Evolutionary conservation across 2,113 vertebrate species (phyloP), one percentile per base, ranked within the genome.

Genomic region (Perccottus glenii): DNA sequence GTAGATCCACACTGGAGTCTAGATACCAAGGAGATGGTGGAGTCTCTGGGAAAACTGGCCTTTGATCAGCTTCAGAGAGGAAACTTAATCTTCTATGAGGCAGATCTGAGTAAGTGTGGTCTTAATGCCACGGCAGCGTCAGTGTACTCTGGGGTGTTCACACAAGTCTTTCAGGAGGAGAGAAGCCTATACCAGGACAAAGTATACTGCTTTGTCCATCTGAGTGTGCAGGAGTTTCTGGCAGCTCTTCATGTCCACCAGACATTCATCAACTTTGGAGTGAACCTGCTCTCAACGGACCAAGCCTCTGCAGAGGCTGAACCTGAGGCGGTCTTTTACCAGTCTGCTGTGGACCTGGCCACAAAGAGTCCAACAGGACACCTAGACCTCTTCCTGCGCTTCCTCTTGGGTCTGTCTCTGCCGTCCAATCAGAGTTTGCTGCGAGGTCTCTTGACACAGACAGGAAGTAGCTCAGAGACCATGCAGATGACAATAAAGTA

Each of bases 131-230:
- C n/a, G n/a, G 52, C 52, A 1, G 52, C 14, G 5, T 55, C 52
- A 12, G 35, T 12, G 32, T 55, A 55, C 33, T 55, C 52, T 9
- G 52, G 52, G 36, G 52, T 55, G 11, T 55, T 55, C 33, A 55
- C 52, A 0, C 52, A 55, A 4, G 52, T 55, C 33, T 55, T 55
- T 33, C 35, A 14, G 14, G 33, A 55, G 33, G 52, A 55, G 33
- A 32, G 32, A n/a, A 33, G 52, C 14, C 52, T 55, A 33, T 55
- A 55, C 52, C 33, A 36, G 33, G 33, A 55, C 33, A 55, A 55
- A 32, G 52, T 55, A 5, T 55, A 55, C 33, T 55, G 52, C 52
- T 55, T 55, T 55, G 52, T 55, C 33, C 52, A 55, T n/a, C 52
- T 55, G 32, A 55, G 52, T 4, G 32, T 55, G 32, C 52, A 55